Evolutionary conservation across 2,888 invertebrate species (phyloP), one percentile per base, ranked within the genome.

Genomic region (Chrysina gloriosa): DNA sequence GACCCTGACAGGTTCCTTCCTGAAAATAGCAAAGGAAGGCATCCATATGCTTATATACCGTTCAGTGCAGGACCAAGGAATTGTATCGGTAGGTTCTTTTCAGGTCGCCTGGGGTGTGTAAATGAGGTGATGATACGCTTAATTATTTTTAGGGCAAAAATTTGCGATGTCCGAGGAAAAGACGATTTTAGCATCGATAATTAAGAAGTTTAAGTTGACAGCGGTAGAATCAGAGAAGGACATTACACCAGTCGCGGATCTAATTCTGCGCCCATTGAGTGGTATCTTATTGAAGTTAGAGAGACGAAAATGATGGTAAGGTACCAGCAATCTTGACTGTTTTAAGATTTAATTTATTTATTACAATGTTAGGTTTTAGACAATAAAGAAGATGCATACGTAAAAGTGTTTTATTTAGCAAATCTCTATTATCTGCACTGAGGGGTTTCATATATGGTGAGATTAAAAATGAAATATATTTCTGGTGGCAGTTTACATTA

Each of bases 131-230:
- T 21, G 1, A 23, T n/a, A 9, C 1, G 21, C 11, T 9, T 1
- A 2, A 14, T 21, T 11, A 1, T 52, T 52, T 54, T 4, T n/a
- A 67, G 67, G 67, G 3, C 67, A 67, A 50, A 67, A 61, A 39
- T 67, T 67, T 48, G 67, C 67, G n/a, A 61, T 67, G 25, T 61
- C 21, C n/a, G 67, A 67, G 50, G 67, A 67, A 11, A 67, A 67
- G n/a, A 67, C 67, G 2, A n/a, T 67, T 7, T 21, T 67, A 21
- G 58, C 61, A 3, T 34, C 48, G 9, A 50, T 67, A 14, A 5
- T 67, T 23, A 61, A 34, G 11, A 31, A 16, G 5, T 67, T 50
- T 25, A 58, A 67, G 21, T 29, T 67, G 1, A 61, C 16, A n/a
- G 39, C 67, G 6, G 14, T 54, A n/a, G 54, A 63, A 9, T 27